Conservation (phyloP, 2,113 vertebrate species). For the Leucoraja erinaceus region DNA sequence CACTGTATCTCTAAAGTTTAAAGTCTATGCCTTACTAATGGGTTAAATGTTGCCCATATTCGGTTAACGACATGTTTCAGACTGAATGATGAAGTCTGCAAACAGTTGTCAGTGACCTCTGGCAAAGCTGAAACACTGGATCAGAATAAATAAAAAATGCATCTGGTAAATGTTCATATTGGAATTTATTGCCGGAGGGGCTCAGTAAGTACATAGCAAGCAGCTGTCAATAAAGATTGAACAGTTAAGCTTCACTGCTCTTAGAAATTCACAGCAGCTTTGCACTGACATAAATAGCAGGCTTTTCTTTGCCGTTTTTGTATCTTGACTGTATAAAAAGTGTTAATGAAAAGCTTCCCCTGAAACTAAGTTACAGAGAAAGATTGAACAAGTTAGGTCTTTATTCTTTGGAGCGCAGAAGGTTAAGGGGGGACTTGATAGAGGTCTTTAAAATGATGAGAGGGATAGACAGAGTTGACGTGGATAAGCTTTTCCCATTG, state of each 20-base stretch:
- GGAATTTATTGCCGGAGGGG: constrained; percentile 15
- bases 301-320: background rate
- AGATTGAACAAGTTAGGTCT: too few relatives aligned
- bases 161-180: constrained; percentile 16
- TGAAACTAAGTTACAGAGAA: too few relatives aligned
- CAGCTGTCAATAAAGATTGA: background rate
- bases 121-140: constrained; percentile 8
- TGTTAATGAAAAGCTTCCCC: background rate
- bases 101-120: constrained; percentile 25
- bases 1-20: too few relatives aligned
- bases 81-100: background rate
- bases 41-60: background rate
- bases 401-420: too few relatives aligned
- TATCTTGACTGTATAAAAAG: background rate
- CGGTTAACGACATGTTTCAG: background rate
- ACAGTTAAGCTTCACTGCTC: background rate
- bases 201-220: too few relatives aligned
- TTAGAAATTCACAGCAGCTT: background rate
- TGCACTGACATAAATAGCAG: background rate
- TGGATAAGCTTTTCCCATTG: too few relatives aligned
- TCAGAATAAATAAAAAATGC: constrained; percentile 2
- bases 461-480: too few relatives aligned
- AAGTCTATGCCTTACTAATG: background rate
- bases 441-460: too few relatives aligned
- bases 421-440: too few relatives aligned